These are phyloP conservation scores for Troglohyphantes excavatus DNA, from an alignment of 2,888 invertebrate species.

Conservation along the genomic window DNA sequence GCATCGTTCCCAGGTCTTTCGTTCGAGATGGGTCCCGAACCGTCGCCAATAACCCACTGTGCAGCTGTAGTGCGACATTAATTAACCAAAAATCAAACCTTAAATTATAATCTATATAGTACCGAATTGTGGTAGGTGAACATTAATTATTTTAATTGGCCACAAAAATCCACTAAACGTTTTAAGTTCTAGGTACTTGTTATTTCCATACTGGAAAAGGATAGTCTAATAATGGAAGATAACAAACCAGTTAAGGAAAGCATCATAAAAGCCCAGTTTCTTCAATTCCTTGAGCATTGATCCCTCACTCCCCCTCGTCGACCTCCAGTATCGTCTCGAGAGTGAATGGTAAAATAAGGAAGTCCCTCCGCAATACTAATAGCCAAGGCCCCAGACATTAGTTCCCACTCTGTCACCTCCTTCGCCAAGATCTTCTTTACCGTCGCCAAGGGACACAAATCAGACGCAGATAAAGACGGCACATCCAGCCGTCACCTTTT, in stretches of 20 bases:
- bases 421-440: constrained; percentile 52
- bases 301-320: not conserved
- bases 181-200: not conserved
- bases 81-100: too few species aligned
- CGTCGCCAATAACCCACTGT: too few species aligned
- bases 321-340: not conserved
- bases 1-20: too few species aligned
- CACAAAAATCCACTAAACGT: not conserved
- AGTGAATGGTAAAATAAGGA: not conserved
- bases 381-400: constrained; percentile 15
- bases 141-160: too few species aligned
- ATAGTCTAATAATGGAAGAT: not conserved
- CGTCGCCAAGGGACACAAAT: constrained; percentile 35
- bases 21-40: too few species aligned
- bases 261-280: not conserved
- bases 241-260: not conserved
- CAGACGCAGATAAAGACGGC: constrained; percentile 65
- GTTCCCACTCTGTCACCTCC: constrained; percentile 56
- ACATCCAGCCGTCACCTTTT: constrained; percentile 40
- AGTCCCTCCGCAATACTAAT: constrained; percentile 48
- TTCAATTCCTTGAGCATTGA: not conserved
- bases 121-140: too few species aligned
- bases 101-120: too few species aligned
- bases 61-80: too few species aligned
- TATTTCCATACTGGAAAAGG: not conserved